Conservation (phyloP, 2,113 vertebrate genomes). For the Merops nubicus region DNA sequence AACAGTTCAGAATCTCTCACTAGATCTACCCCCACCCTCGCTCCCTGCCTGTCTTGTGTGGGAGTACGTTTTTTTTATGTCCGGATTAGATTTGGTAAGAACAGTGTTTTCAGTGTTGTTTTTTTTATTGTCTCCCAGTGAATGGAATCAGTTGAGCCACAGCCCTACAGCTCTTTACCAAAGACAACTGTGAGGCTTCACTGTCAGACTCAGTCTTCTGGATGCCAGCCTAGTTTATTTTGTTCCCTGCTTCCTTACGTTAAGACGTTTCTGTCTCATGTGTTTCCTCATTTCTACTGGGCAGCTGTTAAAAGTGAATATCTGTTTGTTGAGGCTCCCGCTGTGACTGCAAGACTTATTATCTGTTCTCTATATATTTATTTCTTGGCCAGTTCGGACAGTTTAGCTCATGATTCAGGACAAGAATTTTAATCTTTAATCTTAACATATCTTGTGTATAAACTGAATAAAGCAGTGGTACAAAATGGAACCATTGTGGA, state of each 20-base stretch:
- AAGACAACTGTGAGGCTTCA: fast-evolving
- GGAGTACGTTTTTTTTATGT: not conserved
- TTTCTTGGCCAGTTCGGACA: not conserved
- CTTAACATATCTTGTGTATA: not conserved
- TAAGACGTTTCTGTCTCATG: not conserved
- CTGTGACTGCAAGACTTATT: fast-evolving
- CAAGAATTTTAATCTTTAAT: not conserved
- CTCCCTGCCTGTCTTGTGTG: not conserved
- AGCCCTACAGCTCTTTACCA: not conserved
- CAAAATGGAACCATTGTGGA: not conserved
- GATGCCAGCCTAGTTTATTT: not conserved
- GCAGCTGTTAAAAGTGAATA: not conserved
- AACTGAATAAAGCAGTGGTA: not conserved
- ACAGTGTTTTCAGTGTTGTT: not conserved
- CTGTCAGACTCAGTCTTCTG: not conserved
- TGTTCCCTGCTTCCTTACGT: not conserved
- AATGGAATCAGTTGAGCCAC: not conserved
- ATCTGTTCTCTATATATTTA: not conserved
- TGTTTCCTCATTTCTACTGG: not conserved
- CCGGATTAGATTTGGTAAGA: not conserved
- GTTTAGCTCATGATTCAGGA: not conserved
- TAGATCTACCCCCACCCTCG: not conserved
- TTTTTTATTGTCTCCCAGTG: not conserved
- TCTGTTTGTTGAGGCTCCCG: not conserved
- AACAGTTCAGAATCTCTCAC: not conserved